Percentiles rank a stretch among this genome's conserved stretches.
These are phyloP conservation scores for Megaustenia siamemsis DNA, from an alignment of 2,888 invertebrate species.

Conservation along the genomic window DNA sequence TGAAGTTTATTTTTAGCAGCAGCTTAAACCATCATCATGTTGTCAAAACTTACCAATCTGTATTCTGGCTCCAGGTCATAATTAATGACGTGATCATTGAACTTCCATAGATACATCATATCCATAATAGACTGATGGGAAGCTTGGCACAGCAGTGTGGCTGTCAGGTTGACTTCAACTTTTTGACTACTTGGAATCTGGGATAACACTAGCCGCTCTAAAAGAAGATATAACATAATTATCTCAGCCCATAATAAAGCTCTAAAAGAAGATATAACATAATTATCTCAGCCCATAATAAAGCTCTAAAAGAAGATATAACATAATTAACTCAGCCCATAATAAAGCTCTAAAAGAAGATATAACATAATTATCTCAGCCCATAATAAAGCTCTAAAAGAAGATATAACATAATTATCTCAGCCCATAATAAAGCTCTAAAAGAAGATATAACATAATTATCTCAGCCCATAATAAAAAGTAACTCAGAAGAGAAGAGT, in stretches of 20 bases:
- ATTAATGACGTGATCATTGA: slow-evolving; percentile 68
- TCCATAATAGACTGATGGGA: slow-evolving; percentile 65
- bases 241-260: slow-evolving; percentile 60
- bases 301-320: too few species aligned
- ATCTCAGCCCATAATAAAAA: background rate
- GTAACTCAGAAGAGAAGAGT: background rate
- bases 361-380: too few species aligned
- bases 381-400: too few species aligned
- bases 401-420: too few species aligned
- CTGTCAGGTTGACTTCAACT: slow-evolving; percentile 68
- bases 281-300: too few species aligned
- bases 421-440: too few species aligned
- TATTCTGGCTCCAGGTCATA: slow-evolving; percentile 48
- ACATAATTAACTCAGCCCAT: too few species aligned
- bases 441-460: too few species aligned
- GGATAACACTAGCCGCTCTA: slow-evolving; percentile 56
- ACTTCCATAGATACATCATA: slow-evolving; percentile 71
- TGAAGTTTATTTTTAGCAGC: too few species aligned
- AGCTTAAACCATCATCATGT: too few species aligned
- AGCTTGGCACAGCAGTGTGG: slow-evolving; percentile 68
- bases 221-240: slow-evolving; percentile 62
- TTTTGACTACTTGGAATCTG: slow-evolving; percentile 59
- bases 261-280: too few species aligned
- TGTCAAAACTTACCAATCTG: slow-evolving; percentile 27
- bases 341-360: too few species aligned